Conservation (phyloP, 2,113 vertebrate genomes). For the Phylloscopus trochiloides region DNA sequence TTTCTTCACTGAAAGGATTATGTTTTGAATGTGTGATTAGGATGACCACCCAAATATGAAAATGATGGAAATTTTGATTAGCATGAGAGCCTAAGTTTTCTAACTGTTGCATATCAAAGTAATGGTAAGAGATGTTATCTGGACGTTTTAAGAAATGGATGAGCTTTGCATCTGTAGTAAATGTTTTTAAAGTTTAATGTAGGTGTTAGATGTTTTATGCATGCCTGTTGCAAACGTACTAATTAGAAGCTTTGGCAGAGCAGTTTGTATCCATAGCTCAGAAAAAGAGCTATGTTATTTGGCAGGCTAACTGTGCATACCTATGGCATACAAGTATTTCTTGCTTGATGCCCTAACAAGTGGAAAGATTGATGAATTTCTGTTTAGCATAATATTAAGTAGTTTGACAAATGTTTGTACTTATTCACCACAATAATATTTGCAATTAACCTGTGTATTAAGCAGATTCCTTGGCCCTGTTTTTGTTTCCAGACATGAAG, state of each 20-base stretch:
- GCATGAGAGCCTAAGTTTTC: neutral
- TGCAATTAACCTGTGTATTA: neutral
- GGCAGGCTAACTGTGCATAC: neutral
- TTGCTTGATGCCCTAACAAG: neutral
- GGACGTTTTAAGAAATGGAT: neutral
- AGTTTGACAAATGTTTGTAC: neutral
- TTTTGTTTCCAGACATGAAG: neutral
- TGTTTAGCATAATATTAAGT: neutral
- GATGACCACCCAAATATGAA: neutral
- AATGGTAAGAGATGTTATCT: neutral
- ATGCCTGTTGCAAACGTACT: neutral
- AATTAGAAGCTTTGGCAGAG: neutral
- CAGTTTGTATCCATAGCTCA: neutral
- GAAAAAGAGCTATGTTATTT: neutral
- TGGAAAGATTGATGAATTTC: neutral
- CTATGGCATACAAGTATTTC: neutral
- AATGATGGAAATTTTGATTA: neutral
- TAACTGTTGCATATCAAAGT: neutral
- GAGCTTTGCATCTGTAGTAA: neutral
- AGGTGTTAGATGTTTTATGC: neutral
- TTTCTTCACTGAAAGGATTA: neutral
- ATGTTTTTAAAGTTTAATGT: constrained; percentile 14
- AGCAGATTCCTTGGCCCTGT: neutral
- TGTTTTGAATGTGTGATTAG: neutral
- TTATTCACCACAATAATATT: neutral